These are phyloP conservation scores for Nineta flava DNA, from an alignment of 2,888 invertebrate species.

Conservation along the genomic window DNA sequence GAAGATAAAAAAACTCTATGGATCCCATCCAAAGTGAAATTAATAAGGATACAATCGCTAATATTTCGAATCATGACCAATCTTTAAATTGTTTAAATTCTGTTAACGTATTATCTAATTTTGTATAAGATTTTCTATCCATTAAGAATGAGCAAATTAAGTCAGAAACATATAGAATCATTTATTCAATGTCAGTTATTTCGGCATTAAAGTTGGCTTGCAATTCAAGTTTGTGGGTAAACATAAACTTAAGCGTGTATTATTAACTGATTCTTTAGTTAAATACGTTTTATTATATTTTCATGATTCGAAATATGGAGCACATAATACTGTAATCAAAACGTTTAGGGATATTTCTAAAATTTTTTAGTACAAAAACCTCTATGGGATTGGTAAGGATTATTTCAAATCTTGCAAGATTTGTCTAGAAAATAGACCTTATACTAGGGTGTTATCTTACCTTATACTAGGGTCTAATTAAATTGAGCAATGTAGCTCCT, in stretches of 20 bases:
- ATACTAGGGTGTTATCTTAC: no score
- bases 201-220: background rate
- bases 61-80: no score
- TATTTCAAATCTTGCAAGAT: background rate
- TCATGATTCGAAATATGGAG: background rate
- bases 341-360: background rate
- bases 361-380: background rate
- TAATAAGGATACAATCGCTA: background rate
- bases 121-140: no score
- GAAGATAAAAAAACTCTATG: background rate
- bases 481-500: background rate
- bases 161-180: no score
- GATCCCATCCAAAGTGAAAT: background rate
- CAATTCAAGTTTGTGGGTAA: no score
- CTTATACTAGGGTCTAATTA: no score
- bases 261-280: background rate
- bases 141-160: no score
- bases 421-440: background rate
- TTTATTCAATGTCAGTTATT: no score
- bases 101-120: no score
- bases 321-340: background rate
- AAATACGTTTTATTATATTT: no score
- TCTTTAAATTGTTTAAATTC: no score
- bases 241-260: no score
- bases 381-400: background rate